These are phyloP conservation scores for Plagodis pulveraria DNA, from an alignment of 2,888 invertebrate species.

Conservation along the genomic window DNA sequence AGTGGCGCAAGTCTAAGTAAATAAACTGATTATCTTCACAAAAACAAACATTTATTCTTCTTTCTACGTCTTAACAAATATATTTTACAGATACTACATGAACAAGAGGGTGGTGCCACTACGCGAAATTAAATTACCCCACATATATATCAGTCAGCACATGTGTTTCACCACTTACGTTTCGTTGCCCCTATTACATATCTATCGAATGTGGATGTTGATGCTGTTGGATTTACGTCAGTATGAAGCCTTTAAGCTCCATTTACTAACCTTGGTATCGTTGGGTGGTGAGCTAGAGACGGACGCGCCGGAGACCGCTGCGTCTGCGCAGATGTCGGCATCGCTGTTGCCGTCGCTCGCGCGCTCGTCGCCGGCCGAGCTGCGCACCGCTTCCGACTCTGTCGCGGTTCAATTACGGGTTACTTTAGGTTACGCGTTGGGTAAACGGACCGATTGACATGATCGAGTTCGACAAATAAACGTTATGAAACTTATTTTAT, in stretches of 20 bases:
- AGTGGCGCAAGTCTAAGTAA: no score
- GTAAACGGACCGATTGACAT: not conserved
- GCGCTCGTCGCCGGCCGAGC: slow-evolving; percentile 75
- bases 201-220: no score
- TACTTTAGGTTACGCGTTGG: not conserved
- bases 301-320: slow-evolving; percentile 76
- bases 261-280: slow-evolving; percentile 73
- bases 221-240: not conserved
- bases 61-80: no score
- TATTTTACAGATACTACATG: no score
- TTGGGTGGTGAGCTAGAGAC: slow-evolving; percentile 84
- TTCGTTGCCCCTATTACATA: no score
- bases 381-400: slow-evolving; percentile 76
- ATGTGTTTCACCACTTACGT: no score
- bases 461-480: slow-evolving; percentile 7
- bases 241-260: not conserved
- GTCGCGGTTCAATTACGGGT: slow-evolving; percentile 18
- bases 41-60: no score
- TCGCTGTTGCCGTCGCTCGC: slow-evolving; percentile 80
- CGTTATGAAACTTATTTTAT: not conserved
- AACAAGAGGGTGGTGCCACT: no score
- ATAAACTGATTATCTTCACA: no score
- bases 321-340: slow-evolving; percentile 72
- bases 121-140: no score
- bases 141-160: no score